These are phyloP conservation scores for Deroptyus accipitrinus DNA, from an alignment of 2,113 vertebrate species.

Conservation along the genomic window DNA sequence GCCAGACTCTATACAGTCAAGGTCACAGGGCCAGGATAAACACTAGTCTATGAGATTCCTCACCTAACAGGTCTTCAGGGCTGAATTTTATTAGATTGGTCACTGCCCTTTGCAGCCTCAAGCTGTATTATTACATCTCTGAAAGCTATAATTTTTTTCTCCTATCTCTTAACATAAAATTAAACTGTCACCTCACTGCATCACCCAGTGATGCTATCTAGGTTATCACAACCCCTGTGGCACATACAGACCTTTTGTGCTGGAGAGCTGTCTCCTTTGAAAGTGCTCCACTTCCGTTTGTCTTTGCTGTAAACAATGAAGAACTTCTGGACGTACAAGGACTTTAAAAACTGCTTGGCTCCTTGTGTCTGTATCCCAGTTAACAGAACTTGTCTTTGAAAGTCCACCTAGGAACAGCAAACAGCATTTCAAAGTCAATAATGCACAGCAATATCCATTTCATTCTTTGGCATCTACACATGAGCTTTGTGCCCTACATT, in stretches of 20 bases:
- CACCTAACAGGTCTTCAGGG: background rate
- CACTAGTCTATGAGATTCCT: background rate
- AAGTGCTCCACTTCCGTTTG: conserved; percentile 82
- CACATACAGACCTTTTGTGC: conserved; percentile 71
- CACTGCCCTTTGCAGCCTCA: background rate
- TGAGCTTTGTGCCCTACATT: background rate
- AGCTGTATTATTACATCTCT: background rate
- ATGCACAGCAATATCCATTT: background rate
- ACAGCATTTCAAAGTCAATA: background rate
- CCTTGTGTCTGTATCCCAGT: conserved; percentile 92
- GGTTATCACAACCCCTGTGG: background rate
- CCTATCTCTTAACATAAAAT: background rate
- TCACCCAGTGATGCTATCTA: background rate
- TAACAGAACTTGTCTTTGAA: conserved; percentile 85
- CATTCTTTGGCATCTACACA: background rate
- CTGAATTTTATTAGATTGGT: background rate
- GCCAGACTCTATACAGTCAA: background rate
- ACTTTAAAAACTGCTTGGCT: conserved; percentile 80
- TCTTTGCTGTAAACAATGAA: conserved; percentile 87
- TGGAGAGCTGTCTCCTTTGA: conserved; percentile 82
- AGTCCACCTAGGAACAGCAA: conserved; percentile 82
- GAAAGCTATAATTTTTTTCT: background rate
- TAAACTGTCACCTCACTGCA: background rate
- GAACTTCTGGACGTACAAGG: conserved; percentile 80
- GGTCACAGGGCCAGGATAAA: background rate